Evolutionary conservation across 2,113 vertebrate species (phyloP).

Genomic region (Jacana jacana): DNA sequence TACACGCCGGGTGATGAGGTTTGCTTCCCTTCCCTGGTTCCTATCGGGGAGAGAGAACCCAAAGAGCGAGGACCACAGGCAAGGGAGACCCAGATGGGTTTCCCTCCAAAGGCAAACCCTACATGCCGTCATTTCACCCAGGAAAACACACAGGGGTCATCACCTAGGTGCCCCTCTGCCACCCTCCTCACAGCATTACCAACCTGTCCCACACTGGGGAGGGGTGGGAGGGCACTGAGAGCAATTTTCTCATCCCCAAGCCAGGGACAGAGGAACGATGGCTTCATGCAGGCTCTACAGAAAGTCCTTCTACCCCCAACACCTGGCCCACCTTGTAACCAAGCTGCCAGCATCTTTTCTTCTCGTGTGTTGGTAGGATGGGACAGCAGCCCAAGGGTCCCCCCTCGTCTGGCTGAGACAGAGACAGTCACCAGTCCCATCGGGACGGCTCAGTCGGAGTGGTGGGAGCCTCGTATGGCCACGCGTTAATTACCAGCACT

Average conservation of each 20-base stretch:
- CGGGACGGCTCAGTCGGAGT: neutral
- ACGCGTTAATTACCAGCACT: conserved; percentile 1
- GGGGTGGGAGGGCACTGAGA: too few species aligned
- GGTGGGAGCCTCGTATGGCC: neutral
- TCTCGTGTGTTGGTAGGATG: neutral
- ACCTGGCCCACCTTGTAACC: neutral
- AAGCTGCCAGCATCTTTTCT: neutral
- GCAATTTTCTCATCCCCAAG: neutral
- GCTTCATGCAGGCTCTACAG: neutral
- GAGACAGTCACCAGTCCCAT: neutral
- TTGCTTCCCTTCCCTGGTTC: neutral
- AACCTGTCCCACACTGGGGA: too few species aligned
- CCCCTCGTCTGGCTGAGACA: neutral
- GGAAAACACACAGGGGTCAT: too few species aligned
- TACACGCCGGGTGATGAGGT: neutral
- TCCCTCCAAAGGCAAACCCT: neutral
- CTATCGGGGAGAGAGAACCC: accelerated
- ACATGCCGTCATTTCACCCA: accelerated
- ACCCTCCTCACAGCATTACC: accelerated
- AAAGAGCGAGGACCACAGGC: accelerated
- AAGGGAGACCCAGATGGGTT: neutral
- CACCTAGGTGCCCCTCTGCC: accelerated
- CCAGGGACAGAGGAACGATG: accelerated
- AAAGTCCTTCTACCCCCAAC: accelerated
- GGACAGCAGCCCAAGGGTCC: neutral